A percentile compares a stretch with the other conserved stretches of the same genome.
These are phyloP conservation scores for Apantesis nais DNA, from an alignment of 2,888 invertebrate species.

Conservation along the genomic window DNA sequence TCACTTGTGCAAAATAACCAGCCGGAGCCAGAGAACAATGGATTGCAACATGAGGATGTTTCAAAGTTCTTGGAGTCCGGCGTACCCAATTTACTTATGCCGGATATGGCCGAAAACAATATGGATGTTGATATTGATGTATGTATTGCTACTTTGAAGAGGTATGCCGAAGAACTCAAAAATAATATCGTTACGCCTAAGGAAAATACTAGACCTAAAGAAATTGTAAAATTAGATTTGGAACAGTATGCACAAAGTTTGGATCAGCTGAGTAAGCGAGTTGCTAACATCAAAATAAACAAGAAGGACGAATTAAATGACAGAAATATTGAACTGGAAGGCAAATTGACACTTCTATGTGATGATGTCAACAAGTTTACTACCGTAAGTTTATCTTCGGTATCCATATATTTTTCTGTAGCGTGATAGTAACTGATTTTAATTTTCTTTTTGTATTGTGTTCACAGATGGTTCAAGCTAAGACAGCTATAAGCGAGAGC, in stretches of 20 bases:
- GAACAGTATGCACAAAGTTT: slow-evolving; percentile 68
- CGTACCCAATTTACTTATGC: slow-evolving; percentile 65
- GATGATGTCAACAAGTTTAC: slow-evolving; percentile 73
- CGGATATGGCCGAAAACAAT: slow-evolving; percentile 65
- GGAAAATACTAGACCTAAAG: slow-evolving; percentile 36
- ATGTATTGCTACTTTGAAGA: slow-evolving; percentile 66
- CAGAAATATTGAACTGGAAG: slow-evolving; percentile 66
- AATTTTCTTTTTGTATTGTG: slow-evolving; percentile 12
- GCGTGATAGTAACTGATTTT: not conserved
- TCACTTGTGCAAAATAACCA: slow-evolving; percentile 40
- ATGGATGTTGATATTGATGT: slow-evolving; percentile 65
- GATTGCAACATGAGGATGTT: slow-evolving; percentile 60
- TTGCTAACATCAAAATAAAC: slow-evolving; percentile 64
- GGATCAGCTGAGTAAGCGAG: slow-evolving; percentile 69
- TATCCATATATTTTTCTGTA: not conserved
- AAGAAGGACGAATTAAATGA: slow-evolving; percentile 53
- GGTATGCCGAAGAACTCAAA: slow-evolving; percentile 68
- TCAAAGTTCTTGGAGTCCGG: slow-evolving; percentile 64
- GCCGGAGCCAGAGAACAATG: slow-evolving; percentile 37
- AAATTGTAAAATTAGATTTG: slow-evolving; percentile 60
- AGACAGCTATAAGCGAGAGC: slow-evolving; percentile 61
- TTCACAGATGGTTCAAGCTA: slow-evolving; percentile 73
- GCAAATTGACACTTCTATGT: slow-evolving; percentile 65
- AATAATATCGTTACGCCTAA: slow-evolving; percentile 54
- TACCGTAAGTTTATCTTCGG: slow-evolving; percentile 55